phyloP scores from a whole-genome alignment of 2,888 invertebrate species.

The Leucoma salicis region DNA sequence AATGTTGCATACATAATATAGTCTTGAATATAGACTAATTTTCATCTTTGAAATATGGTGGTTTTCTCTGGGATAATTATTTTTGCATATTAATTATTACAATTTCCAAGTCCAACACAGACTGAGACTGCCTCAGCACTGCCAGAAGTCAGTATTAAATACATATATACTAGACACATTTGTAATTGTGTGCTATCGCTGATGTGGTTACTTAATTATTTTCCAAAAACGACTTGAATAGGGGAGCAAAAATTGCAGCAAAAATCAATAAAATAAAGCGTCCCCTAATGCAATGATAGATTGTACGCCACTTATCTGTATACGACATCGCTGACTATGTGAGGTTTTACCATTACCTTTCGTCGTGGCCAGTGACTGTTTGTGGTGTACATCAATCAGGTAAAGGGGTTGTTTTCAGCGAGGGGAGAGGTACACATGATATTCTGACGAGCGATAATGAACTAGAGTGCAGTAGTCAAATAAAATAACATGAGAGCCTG shows the following conservation, averaged over 20 bases:
- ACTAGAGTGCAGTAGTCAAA: too few relatives aligned
- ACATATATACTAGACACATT: background rate
- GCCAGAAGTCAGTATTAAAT: background rate
- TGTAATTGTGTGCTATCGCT: background rate
- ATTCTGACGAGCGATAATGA: background rate
- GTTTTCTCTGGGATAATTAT: too few relatives aligned
- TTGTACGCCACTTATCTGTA: slow-evolving; percentile 63
- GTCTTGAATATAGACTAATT: too few relatives aligned
- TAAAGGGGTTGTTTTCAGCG: slow-evolving; percentile 26
- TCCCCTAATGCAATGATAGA: slow-evolving; percentile 74
- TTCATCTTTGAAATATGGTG: too few relatives aligned
- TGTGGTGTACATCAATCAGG: slow-evolving; percentile 35
- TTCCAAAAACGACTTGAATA: slow-evolving; percentile 2
- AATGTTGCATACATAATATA: too few relatives aligned
- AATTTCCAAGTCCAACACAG: too few relatives aligned
- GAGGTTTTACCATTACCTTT: slow-evolving; percentile 9
- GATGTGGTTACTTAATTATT: background rate
- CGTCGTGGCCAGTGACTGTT: slow-evolving; percentile 26
- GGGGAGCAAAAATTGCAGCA: slow-evolving; percentile 1
- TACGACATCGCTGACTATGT: slow-evolving; percentile 60
- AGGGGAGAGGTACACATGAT: slow-evolving; percentile 1
- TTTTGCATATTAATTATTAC: too few relatives aligned
- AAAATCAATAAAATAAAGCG: slow-evolving; percentile 66
- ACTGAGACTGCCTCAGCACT: too few relatives aligned
- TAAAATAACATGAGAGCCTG: too few relatives aligned